Evolutionary conservation across 1,140 invertebrate genomes (phyloP).

Genomic region (Camponotus floridanus): DNA sequence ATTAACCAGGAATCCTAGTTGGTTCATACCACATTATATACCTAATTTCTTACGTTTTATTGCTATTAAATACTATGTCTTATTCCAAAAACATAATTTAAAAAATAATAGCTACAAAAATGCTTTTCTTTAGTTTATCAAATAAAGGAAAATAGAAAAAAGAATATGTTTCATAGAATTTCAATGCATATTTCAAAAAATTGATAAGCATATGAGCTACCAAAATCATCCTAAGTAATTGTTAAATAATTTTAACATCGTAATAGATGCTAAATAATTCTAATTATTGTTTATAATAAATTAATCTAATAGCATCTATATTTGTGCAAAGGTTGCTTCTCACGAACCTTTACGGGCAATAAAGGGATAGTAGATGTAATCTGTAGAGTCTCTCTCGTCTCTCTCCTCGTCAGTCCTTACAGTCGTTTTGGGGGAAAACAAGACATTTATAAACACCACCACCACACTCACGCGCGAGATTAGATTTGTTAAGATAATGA

Average conservation of each 20-base stretch:
- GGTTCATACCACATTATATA: not conserved
- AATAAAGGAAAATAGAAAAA: not conserved
- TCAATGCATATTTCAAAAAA: not conserved
- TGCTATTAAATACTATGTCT: no score
- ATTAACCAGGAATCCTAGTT: conserved; percentile 49
- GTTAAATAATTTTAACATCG: no score
- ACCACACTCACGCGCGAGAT: conserved; percentile 79
- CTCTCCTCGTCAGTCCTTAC: conserved; percentile 34
- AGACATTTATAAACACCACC: conserved; percentile 86
- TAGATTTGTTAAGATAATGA: conserved; percentile 87
- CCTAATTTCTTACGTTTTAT: conserved; percentile 1
- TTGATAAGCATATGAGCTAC: no score
- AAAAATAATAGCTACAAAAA: not conserved
- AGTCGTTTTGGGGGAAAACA: conserved; percentile 83
- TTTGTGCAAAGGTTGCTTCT: conserved; percentile 15
- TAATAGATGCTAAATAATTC: no score
- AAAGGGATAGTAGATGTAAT: conserved; percentile 45
- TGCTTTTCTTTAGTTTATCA: not conserved
- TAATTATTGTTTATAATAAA: no score
- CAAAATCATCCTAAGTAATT: no score
- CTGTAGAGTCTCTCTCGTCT: conserved; percentile 56
- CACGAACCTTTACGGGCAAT: conserved; percentile 46
- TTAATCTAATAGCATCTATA: not conserved
- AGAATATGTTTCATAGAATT: not conserved
- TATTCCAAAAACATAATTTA: not conserved